Evolutionary conservation across 2,113 vertebrate genomes (phyloP), one percentile per base, ranked within the genome.

Genomic region (Micronycteris hirsuta): DNA sequence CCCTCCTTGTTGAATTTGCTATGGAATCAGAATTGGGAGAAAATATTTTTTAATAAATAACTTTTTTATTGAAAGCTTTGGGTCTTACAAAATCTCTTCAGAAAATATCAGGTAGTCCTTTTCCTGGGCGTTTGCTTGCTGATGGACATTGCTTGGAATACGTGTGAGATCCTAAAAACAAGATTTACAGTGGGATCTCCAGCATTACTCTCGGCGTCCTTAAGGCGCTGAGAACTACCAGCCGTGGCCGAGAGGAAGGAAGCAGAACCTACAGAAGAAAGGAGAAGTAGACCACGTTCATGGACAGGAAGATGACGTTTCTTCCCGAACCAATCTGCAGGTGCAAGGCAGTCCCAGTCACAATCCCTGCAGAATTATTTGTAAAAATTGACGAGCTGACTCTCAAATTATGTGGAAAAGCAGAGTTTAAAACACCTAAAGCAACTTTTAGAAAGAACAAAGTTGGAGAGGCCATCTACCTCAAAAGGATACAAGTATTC

Each of bases 31-130:
- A 93, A 56, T 63, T 87, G 36, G 33, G 68, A 91, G 83, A 81
- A 83, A 86, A 49, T 93, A 96, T 96, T 97, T 96, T 97, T 96
- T 15, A 95, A 97, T 97, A 95, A 98, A 95, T 83, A 96, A 65
- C 63, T 85, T 95, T 86, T 63, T 91, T 94, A 86, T 74, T 67
- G 56, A 85, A 90, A 93, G 22, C 38, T 82, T 89, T 87, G 17
- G 94, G 73, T 93, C 84, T 68, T 92, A 82, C 0, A 89, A 71
- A 73, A 47, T 93, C 61, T 80, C 92, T 81, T 56, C 73, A 41
- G 33, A 73, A n/a, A 71, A 33, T 61, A 22, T n/a, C 49, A 73
- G 49, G 45, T 70, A 65, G 17, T 24, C 19, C 38, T 71, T 1
- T 71, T 91, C 58, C n/a, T 93, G 58, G 22, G 65, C 43, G 14